These are phyloP conservation scores for Pentalonia nigronervosa DNA, from an alignment of 1,140 invertebrate genomes.

Conservation along the genomic window DNA sequence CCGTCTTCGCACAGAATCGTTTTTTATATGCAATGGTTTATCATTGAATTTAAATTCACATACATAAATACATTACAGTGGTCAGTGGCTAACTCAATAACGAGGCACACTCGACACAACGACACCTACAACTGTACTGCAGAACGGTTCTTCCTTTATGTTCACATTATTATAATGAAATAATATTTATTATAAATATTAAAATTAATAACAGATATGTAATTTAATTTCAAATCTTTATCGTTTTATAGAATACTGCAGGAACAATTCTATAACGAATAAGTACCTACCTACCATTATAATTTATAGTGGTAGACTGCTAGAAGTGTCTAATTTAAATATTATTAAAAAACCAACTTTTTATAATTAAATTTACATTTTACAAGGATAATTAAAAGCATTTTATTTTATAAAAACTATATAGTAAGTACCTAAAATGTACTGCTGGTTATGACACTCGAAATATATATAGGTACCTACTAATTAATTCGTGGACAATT, in stretches of 20 bases:
- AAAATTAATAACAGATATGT: not conserved
- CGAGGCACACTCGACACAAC: too few species aligned
- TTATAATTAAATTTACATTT: not conserved
- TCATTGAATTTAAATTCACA: too few species aligned
- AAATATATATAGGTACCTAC: not conserved
- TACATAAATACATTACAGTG: too few species aligned
- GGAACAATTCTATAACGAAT: not conserved
- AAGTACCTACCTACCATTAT: not conserved
- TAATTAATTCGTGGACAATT: not conserved
- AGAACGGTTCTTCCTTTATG: not conserved
- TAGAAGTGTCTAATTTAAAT: not conserved
- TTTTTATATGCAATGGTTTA: too few species aligned
- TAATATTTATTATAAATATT: not conserved
- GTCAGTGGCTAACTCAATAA: too few species aligned
- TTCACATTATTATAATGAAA: not conserved
- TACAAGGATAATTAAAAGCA: not conserved
- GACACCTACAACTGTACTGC: too few species aligned
- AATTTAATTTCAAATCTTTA: not conserved
- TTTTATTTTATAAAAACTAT: not conserved
- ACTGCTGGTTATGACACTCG: not conserved
- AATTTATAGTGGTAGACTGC: not conserved
- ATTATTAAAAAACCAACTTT: not conserved
- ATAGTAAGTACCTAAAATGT: not conserved
- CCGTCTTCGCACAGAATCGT: too few species aligned
- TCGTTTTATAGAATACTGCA: not conserved